Evolutionary conservation across 2,797 vertebrate genomes (phyloP), one percentile per base, ranked within the genome.

Genomic region (Rhyacichthys aspro): DNA sequence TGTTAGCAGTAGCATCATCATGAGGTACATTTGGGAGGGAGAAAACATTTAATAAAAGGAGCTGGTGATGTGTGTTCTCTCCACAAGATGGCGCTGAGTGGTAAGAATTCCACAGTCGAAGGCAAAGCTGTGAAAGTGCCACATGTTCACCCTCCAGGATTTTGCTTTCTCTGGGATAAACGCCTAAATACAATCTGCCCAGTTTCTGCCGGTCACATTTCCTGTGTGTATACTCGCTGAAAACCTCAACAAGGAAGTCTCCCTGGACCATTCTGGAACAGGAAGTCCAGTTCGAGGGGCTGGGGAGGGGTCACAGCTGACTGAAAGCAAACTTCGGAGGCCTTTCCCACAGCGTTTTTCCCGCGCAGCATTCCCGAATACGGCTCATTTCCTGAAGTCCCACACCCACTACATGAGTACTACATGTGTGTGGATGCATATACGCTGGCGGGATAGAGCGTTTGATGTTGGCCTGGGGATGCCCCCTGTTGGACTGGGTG

Each of bases 341-440:
- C 70, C 78, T 84, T 86, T 86, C 83, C 82, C 87, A 88, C 74
- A 72, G 67, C 66, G 47, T 78, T 28, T 85, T 88, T 90, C 81
- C 83, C 79, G 75, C 81, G 69, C 78, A 70, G 59, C 80, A 80
- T 87, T 91, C 88, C 79, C 82, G 74, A 74, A 74, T 65, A 72
- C 19, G 42, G 72, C 72, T 87, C 73, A 85, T 89, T 90, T 93
- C 89, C 89, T 86, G 84, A 38, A 33, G 53, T 53, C 63, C 82
- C 57, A 74, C 75, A 38, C 80, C 76, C 68, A 68, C 78, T 59
- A 34, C 49, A 33, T 6, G 12, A 58, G 55, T 52, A 44, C 59
- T 8, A 46, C 59, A 38, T 39, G 55, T 67, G 68, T 38, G 46
- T 57, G 38, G 3, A 41, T 37, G 36, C 59, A 57, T n/a, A 66